Evolutionary conservation across 2,797 vertebrate genomes (phyloP).

Genomic region (Eleutherodactylus coqui): DNA sequence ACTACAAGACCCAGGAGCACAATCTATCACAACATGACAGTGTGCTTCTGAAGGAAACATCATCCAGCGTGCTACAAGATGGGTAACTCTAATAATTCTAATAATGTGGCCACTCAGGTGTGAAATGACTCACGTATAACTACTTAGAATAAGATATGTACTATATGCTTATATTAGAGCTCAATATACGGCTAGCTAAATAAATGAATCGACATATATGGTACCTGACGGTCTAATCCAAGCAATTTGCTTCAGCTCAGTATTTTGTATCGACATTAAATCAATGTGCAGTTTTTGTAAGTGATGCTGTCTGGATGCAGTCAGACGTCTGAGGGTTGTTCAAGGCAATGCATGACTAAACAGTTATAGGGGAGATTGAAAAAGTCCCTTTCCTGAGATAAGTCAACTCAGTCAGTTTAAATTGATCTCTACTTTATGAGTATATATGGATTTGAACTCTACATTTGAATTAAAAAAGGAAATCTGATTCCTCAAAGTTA

Average conservation of each 20-base stretch:
- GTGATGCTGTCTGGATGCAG: background rate
- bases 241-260: background rate
- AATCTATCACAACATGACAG: too few relatives aligned
- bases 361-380: constrained; percentile 28
- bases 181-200: too few relatives aligned
- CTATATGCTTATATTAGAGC: too few relatives aligned
- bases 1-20: too few relatives aligned
- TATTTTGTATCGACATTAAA: background rate
- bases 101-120: too few relatives aligned
- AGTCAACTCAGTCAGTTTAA: background rate
- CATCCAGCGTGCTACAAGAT: too few relatives aligned
- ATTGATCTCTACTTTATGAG: constrained; percentile 27
- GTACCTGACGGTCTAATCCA: background rate
- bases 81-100: too few relatives aligned
- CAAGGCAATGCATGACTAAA: background rate
- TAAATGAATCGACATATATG: background rate
- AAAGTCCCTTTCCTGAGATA: constrained; percentile 7
- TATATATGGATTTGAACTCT: constrained; percentile 31
- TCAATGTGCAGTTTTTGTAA: constrained; percentile 22
- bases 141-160: too few relatives aligned
- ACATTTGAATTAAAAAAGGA: constrained; percentile 15
- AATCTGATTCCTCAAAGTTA: background rate
- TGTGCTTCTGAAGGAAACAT: too few relatives aligned
- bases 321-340: constrained; percentile 6
- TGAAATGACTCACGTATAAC: too few relatives aligned